These are phyloP conservation scores for Drosophila truncata DNA, from an alignment of 1,140 invertebrate species.

Conservation along the genomic window DNA sequence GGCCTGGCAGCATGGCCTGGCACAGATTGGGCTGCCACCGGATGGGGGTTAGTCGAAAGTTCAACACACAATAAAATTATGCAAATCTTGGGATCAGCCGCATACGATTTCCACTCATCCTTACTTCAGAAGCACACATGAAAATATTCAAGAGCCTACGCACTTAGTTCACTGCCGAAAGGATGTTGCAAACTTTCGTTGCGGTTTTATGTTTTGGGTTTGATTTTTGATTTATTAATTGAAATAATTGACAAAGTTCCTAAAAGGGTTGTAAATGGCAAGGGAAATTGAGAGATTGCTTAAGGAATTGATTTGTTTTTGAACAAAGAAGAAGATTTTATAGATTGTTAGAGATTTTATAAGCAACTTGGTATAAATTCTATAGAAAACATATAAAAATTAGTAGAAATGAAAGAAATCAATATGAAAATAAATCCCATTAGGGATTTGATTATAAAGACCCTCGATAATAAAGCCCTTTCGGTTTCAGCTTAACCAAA, in stretches of 20 bases:
- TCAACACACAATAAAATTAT: slow-evolving; percentile 81
- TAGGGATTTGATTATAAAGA: too few relatives aligned
- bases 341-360: background rate
- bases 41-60: slow-evolving; percentile 54
- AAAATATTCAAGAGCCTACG: slow-evolving; percentile 11
- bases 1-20: slow-evolving; percentile 18
- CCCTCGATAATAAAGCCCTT: background rate
- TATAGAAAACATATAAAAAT: too few relatives aligned
- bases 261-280: background rate
- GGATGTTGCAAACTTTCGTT: slow-evolving; percentile 37
- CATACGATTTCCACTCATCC: slow-evolving; percentile 39
- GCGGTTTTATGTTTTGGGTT: slow-evolving; percentile 29
- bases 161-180: slow-evolving; percentile 21
- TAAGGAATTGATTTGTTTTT: slow-evolving; percentile 6
- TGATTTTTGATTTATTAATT: slow-evolving; percentile 63
- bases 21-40: slow-evolving; percentile 30
- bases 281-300: background rate
- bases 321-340: background rate
- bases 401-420: too few relatives aligned
- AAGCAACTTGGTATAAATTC: too few relatives aligned
- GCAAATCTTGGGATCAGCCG: slow-evolving; percentile 72
- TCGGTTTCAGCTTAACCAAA: background rate
- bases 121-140: slow-evolving; percentile 4
- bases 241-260: slow-evolving; percentile 30
- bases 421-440: too few relatives aligned